Evolutionary conservation across 2,113 vertebrate species (phyloP).

Genomic region (Vulpes vulpes): DNA sequence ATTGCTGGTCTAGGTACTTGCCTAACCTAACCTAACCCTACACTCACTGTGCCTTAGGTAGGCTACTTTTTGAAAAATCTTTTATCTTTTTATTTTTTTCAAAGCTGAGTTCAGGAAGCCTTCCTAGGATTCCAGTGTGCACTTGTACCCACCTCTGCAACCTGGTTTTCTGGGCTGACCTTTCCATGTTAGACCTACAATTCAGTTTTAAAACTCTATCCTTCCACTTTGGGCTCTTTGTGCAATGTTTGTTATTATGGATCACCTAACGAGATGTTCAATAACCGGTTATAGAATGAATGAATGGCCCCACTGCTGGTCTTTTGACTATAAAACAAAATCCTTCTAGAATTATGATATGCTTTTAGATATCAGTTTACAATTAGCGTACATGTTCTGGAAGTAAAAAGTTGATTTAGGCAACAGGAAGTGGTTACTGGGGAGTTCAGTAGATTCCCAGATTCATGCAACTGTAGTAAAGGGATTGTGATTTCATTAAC

Average conservation of each 20-base stretch:
- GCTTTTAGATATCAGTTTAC: background rate
- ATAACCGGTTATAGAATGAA: background rate
- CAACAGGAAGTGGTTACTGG: background rate
- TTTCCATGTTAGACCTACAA: background rate
- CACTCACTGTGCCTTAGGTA: background rate
- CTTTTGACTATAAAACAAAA: background rate
- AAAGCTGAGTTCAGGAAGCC: background rate
- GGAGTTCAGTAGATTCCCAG: background rate
- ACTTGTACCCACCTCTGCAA: background rate
- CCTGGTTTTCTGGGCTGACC: background rate
- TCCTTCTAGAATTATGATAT: background rate
- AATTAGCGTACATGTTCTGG: background rate
- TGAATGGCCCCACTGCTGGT: background rate
- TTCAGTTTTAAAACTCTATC: background rate
- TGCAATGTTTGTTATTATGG: background rate
- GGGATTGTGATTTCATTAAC: background rate
- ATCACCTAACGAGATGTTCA: background rate
- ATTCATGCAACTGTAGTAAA: background rate
- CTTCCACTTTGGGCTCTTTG: background rate
- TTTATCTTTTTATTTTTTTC: background rate
- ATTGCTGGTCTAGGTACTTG: background rate
- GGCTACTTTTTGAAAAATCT: background rate
- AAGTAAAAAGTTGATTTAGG: slow-evolving; percentile 20
- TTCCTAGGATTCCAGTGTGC: background rate
- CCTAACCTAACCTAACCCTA: background rate